Percentiles rank a stretch among this genome's conserved stretches.
Evolutionary conservation across 2,888 invertebrate species (phyloP).

Genomic region (Agrotis segetum): DNA sequence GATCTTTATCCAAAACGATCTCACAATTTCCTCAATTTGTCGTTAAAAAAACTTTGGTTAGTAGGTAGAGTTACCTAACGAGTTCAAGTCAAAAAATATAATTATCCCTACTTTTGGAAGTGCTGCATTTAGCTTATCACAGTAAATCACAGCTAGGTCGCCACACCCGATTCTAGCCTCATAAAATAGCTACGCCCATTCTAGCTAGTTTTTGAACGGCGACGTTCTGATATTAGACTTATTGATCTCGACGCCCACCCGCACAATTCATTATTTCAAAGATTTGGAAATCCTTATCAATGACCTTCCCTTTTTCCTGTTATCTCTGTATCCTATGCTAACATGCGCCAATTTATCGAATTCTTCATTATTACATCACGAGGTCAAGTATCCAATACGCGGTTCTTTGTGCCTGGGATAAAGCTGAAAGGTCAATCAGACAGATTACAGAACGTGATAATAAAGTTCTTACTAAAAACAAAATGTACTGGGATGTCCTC

Average conservation of each 20-base stretch:
- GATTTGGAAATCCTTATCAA: constrained; percentile 20
- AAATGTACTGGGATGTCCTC: constrained; percentile 34
- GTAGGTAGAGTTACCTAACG: not conserved
- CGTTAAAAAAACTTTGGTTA: not conserved
- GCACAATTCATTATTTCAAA: constrained; percentile 24
- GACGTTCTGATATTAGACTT: constrained; percentile 1
- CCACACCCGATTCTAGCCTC: constrained; percentile 1
- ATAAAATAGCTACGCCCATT: constrained; percentile 1
- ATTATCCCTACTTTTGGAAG: not conserved
- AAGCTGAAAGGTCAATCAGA: constrained; percentile 31
- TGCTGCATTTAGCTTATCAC: not conserved
- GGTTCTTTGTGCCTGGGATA: constrained; percentile 31
- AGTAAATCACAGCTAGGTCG: not conserved
- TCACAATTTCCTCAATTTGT: no score
- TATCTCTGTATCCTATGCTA: constrained; percentile 38
- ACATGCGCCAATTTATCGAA: constrained; percentile 40
- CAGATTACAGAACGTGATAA: constrained; percentile 28
- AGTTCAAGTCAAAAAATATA: not conserved
- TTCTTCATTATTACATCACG: constrained; percentile 23
- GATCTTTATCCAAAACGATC: no score
- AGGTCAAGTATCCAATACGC: constrained; percentile 30
- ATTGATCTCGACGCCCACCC: constrained; percentile 5
- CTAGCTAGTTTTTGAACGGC: not conserved
- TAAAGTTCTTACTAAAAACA: constrained; percentile 35
- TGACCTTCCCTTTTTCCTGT: constrained; percentile 30